phyloP scores from a whole-genome alignment of 37 sponge, comb jelly and placozoan species.

The Theonella swinhoei region DNA sequence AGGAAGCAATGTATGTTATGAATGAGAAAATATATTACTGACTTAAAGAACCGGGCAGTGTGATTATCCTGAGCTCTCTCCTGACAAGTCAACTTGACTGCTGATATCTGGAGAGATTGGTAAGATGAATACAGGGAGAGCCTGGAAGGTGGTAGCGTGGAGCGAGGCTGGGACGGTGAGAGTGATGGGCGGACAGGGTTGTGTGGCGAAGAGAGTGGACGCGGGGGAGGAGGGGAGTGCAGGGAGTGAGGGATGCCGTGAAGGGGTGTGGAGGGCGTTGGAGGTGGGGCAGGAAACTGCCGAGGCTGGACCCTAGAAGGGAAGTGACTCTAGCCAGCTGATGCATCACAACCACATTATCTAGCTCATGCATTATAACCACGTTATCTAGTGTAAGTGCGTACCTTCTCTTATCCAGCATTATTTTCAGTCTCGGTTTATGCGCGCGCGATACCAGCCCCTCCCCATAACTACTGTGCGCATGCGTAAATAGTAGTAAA shows the following conservation, averaged over 20 bases:
- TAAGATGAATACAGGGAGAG: slow-evolving; percentile 1
- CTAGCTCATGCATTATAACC: too few relatives aligned
- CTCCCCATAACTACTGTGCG: too few relatives aligned
- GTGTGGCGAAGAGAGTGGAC: neutral
- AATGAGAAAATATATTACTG: neutral
- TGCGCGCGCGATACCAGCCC: too few relatives aligned
- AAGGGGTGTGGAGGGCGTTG: neutral
- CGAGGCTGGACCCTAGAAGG: neutral
- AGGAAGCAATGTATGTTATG: neutral
- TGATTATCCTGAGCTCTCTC: slow-evolving; percentile 30
- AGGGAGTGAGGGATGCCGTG: neutral
- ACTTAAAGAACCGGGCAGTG: slow-evolving; percentile 20
- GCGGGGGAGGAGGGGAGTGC: neutral
- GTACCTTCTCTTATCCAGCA: too few relatives aligned
- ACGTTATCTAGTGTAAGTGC: too few relatives aligned
- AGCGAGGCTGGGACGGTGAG: neutral
- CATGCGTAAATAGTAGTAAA: too few relatives aligned
- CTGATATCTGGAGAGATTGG: slow-evolving; percentile 6
- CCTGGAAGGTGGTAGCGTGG: neutral
- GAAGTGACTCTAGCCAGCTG: too few relatives aligned
- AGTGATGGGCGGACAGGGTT: neutral
- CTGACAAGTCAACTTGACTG: slow-evolving; percentile 16
- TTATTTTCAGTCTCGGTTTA: too few relatives aligned
- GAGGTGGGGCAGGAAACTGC: neutral
- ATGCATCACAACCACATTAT: too few relatives aligned